Evolutionary conservation across 1,140 invertebrate genomes (phyloP).

Genomic region (Orussus abietinus): DNA sequence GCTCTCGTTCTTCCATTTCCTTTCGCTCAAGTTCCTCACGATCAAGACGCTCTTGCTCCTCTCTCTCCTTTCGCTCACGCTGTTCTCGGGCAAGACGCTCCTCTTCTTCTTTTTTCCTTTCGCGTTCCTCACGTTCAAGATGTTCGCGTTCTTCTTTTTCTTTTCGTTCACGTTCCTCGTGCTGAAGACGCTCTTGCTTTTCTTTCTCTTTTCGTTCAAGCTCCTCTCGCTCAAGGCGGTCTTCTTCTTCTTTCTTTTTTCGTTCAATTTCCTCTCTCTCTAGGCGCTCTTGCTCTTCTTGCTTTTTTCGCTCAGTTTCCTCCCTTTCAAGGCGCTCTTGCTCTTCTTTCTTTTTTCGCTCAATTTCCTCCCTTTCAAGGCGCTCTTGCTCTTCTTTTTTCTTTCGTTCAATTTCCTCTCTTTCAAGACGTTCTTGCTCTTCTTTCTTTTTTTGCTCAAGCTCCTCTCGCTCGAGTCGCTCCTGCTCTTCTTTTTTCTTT

Average conservation of each 20-base stretch:
- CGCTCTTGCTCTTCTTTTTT: slow-evolving; percentile 11
- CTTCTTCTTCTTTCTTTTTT: slow-evolving; percentile 14
- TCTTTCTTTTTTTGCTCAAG: slow-evolving; percentile 17
- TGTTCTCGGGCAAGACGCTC: slow-evolving; percentile 16
- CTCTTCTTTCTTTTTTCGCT: slow-evolving; percentile 8
- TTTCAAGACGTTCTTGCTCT: slow-evolving; percentile 1
- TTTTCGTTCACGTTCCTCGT: slow-evolving; percentile 16
- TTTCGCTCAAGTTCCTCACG: slow-evolving; percentile 6
- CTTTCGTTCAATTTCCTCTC: slow-evolving; percentile 14
- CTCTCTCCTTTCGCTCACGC: slow-evolving; percentile 11
- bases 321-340: slow-evolving; percentile 15
- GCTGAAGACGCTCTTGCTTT: slow-evolving; percentile 13
- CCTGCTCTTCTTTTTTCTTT: slow-evolving; percentile 18
- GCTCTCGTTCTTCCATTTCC: slow-evolving; percentile 8
- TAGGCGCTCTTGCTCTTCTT: slow-evolving; percentile 12
- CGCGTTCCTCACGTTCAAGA: slow-evolving; percentile 16
- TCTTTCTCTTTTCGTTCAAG: slow-evolving; percentile 14
- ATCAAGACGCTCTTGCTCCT: slow-evolving; percentile 10
- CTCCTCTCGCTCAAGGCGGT: slow-evolving; percentile 15
- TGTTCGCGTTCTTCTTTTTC: slow-evolving; percentile 20
- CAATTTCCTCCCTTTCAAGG: slow-evolving; percentile 13
- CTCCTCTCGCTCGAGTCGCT: slow-evolving; percentile 20
- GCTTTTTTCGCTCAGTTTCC: slow-evolving; percentile 15
- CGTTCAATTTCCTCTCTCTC: slow-evolving; percentile 11
- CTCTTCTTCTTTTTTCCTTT: slow-evolving; percentile 13